A percentile compares a stretch with the other conserved stretches of the same genome.
Evolutionary conservation across 2,797 vertebrate genomes (phyloP).

Genomic region (Florisuga fusca): DNA sequence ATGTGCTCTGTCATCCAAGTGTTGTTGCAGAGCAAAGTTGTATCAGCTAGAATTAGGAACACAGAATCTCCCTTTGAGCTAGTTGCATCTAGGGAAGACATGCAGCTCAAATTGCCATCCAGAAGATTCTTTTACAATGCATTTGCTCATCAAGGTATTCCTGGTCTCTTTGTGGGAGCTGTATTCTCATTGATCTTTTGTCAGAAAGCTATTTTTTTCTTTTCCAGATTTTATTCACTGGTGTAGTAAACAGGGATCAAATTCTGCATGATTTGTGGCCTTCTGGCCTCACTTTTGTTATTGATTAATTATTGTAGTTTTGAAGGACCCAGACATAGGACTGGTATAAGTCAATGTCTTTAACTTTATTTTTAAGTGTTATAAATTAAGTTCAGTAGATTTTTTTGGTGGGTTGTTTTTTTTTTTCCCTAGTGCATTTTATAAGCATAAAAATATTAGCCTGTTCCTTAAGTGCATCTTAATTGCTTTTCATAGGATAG

Average conservation of each 20-base stretch:
- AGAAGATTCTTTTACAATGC: not conserved
- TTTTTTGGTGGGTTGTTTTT: not conserved
- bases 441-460: not conserved
- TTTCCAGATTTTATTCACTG: not conserved
- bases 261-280: not conserved
- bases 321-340: not conserved
- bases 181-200: not conserved
- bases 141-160: not conserved
- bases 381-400: not conserved
- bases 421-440: not conserved
- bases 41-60: not conserved
- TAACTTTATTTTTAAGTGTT: not conserved
- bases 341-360: not conserved
- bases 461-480: not conserved
- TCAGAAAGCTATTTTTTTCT: not conserved
- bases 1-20: not conserved
- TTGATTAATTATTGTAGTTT: not conserved
- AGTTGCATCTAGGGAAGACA: not conserved
- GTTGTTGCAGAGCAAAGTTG: not conserved
- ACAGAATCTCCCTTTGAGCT: not conserved
- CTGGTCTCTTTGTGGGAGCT: not conserved
- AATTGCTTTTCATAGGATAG: not conserved
- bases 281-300: not conserved
- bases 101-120: not conserved
- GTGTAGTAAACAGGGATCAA: not conserved